phyloP scores from a whole-genome alignment of 2,888 invertebrate species.

The Morpho deidamia region DNA sequence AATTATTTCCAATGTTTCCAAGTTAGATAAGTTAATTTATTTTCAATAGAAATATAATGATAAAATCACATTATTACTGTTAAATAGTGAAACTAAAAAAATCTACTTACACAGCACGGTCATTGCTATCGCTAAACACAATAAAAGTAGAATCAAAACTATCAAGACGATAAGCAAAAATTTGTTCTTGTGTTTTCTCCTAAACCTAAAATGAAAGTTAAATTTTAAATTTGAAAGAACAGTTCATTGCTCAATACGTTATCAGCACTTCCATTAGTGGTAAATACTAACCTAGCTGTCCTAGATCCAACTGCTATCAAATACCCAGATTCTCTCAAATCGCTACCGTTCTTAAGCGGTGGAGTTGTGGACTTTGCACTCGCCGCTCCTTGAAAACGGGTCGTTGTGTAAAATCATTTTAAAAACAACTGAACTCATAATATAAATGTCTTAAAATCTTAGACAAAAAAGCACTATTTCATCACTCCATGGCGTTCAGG shows the following conservation, averaged over 20 bases:
- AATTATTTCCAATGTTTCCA: too few relatives aligned
- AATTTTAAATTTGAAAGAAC: neutral
- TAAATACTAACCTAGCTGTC: constrained; percentile 50
- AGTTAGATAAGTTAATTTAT: too few relatives aligned
- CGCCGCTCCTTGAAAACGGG: constrained; percentile 35
- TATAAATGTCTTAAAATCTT: too few relatives aligned
- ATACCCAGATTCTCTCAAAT: constrained; percentile 62
- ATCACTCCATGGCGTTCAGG: too few relatives aligned
- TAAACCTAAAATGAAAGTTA: constrained; percentile 70
- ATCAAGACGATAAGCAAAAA: constrained; percentile 65
- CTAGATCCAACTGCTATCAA: constrained; percentile 72
- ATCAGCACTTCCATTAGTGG: neutral
- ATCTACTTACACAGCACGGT: constrained; percentile 73
- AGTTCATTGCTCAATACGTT: neutral
- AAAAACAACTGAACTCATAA: too few relatives aligned
- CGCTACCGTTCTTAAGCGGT: constrained; percentile 61
- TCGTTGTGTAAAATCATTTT: neutral
- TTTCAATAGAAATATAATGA: neutral
- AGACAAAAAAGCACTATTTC: too few relatives aligned
- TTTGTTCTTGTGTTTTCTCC: constrained; percentile 80
- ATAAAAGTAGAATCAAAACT: constrained; percentile 68
- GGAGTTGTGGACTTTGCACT: constrained; percentile 50
- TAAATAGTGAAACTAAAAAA: neutral
- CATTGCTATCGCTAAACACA: constrained; percentile 76
- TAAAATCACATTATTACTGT: neutral